Conservation (phyloP, 1,140 invertebrate genomes). For the Hycleus phaleratus region DNA sequence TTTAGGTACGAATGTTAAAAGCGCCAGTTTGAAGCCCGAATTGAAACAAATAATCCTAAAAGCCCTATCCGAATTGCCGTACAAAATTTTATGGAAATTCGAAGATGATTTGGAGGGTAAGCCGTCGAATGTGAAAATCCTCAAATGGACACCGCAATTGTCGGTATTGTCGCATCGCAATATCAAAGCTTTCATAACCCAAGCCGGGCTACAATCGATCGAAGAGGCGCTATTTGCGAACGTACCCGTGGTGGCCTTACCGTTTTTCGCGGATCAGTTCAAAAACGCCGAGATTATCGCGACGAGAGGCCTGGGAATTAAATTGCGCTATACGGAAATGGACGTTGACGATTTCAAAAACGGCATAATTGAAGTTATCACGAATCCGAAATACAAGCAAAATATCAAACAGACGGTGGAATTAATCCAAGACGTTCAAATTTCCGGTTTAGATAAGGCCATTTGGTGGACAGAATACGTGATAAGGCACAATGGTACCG, state of each 20-base stretch:
- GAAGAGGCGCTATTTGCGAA: constrained; percentile 44
- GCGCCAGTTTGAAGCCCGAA: constrained; percentile 44
- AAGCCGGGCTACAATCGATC: constrained; percentile 46
- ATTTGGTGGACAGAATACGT: constrained; percentile 49
- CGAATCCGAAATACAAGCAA: constrained; percentile 21
- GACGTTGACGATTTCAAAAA: constrained; percentile 19
- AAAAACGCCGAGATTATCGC: constrained; percentile 29
- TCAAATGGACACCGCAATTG: constrained; percentile 55
- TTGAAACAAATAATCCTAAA: constrained; percentile 44
- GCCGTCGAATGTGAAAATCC: constrained; percentile 47
- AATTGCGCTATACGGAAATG: constrained; percentile 24
- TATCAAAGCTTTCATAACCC: constrained; percentile 42
- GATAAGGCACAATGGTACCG: constrained; percentile 40
- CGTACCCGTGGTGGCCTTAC: constrained; percentile 46
- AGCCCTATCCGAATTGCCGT: constrained; percentile 44
- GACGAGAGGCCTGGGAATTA: constrained; percentile 26
- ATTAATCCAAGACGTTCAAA: constrained; percentile 34
- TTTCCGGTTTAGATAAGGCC: constrained; percentile 38
- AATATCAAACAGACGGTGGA: constrained; percentile 5
- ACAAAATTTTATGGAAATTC: constrained; percentile 52
- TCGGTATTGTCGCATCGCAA: constrained; percentile 40
- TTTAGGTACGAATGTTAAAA: constrained; percentile 49
- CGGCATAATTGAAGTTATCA: constrained; percentile 21
- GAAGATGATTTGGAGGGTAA: constrained; percentile 42
- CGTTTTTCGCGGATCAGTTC: constrained; percentile 40